Conservation (phyloP, 92 coral and sea anemone genomes). For the Epizoanthus stellaris region DNA sequence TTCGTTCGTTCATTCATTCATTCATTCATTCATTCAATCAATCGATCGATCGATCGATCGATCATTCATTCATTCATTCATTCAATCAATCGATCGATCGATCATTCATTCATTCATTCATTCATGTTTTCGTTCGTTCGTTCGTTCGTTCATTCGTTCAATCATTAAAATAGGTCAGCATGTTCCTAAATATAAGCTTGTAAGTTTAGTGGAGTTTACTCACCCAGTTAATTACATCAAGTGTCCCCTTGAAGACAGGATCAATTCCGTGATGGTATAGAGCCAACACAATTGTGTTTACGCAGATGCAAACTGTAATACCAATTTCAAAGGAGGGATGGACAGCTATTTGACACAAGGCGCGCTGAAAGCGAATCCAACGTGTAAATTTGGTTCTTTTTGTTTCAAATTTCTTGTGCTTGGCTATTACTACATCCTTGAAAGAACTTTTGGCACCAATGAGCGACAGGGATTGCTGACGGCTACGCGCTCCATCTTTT, state of each 20-base stretch:
- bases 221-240: conserved; percentile 28
- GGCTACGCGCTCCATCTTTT: not conserved
- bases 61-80: no score
- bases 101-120: no score
- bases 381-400: not conserved
- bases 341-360: conserved; percentile 10
- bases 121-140: no score
- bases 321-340: conserved; percentile 23
- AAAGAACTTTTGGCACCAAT: conserved; percentile 26
- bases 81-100: no score
- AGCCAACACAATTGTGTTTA: conserved; percentile 31
- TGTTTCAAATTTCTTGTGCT: not conserved
- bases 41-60: no score
- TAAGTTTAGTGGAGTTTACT: not conserved
- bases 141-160: no score
- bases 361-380: conserved; percentile 13
- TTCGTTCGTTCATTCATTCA: no score
- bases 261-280: conserved; percentile 26
- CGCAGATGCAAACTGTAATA: conserved; percentile 26
- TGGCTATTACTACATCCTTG: conserved; percentile 29
- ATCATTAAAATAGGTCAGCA: no score
- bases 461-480: not conserved
- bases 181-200: not conserved
- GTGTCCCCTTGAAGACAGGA: conserved; percentile 10
- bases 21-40: no score